Evolutionary conservation across 2,888 invertebrate species (phyloP), one percentile per base, ranked within the genome.

Genomic region (Tinea pellionella): DNA sequence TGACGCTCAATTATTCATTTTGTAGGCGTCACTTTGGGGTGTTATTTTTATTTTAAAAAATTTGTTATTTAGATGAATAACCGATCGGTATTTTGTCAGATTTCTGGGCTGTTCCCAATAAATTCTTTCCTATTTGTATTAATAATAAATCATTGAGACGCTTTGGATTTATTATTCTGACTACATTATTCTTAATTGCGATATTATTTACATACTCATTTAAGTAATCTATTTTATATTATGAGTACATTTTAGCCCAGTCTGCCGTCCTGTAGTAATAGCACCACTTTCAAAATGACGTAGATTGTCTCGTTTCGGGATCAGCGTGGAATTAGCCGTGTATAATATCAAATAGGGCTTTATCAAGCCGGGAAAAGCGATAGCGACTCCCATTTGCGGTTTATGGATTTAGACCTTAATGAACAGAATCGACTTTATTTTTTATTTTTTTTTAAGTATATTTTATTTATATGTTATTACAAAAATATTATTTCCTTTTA

Each of bases 1-100:
- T 57, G 57, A 57, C 57, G 57, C 57, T 32, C 32, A 57, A 57
- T 57, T 57, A 57, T 57, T 57, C 15, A 53, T 24, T 47, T 53
- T 47, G 47, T 47, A 47, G 47, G 47, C 47, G 47, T 47, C 13
- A 8, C 3, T 47, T 15, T 4, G 15, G 15, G 16, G 55, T 18
- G 18, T 24, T 55, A 55, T 55, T 55, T 55, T 47, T 15, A 47
- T 12, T 18, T 15, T 13, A n/a, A n/a, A n/a, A 47, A 47, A 47
- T 47, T 47, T 47, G 47, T 47, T 47, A n/a, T 47, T 47, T 47
- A 15, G 47, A 15, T 12, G n/a, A 47, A 47, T 15, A 9, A 47
- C 1, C n/a, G 12, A 47, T 47, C 2, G 47, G 37, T 37, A n/a
- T 37, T 37, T 37, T 37, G 37, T 37, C 37, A 37, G 9, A 37